Evolutionary conservation across 2,888 invertebrate genomes (phyloP), one percentile per base, ranked within the genome.

Genomic region (Lissonota sp.): DNA sequence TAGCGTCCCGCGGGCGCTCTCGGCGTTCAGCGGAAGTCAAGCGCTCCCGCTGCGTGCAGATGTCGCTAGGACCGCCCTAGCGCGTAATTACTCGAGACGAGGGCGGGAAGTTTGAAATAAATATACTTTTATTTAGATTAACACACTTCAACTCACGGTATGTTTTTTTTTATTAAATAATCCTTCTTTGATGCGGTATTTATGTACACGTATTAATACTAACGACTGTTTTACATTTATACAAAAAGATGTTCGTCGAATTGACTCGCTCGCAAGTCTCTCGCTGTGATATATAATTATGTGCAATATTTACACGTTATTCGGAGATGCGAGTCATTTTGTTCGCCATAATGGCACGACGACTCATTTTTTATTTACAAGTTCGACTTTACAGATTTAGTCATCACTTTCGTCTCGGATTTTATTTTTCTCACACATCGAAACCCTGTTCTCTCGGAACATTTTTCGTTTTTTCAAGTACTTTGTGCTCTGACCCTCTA

Each of bases 141-240:
- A 49, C n/a, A 5, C 6, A 1, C 44, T 12, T 73, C 46, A 66
- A 70, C 74, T 49, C 70, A 81, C 72, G 63, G 78, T 83, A 67
- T 44, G 77, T 84, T 26, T 26, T 26, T 26, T 84, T 88, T 89
- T 88, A 90, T 90, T 90, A 90, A 90, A 91, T 90, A 91, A 84
- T 87, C 77, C 83, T 26, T 87, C 82, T 87, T 82, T 83, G 58
- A 53, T 85, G 84, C 77, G 82, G 26, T 58, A 51, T 42, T 37
- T 74, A 75, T 75, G 49, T 75, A 75, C 75, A 67, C 42, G 14
- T 55, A 51, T 44, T 75, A 75, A 77, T 78, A 49, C 84, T 86
- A 83, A 81, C 71, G 79, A 78, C 80, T 82, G 83, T 86, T 89
- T 89, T 89, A 90, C 89, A 90, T 91, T 90, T 90, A 88, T 91